Percentiles rank a stretch among this genome's conserved stretches.
These are phyloP conservation scores for Catagonus wagneri DNA, from an alignment of 2,113 vertebrate genomes.

Conservation along the genomic window DNA sequence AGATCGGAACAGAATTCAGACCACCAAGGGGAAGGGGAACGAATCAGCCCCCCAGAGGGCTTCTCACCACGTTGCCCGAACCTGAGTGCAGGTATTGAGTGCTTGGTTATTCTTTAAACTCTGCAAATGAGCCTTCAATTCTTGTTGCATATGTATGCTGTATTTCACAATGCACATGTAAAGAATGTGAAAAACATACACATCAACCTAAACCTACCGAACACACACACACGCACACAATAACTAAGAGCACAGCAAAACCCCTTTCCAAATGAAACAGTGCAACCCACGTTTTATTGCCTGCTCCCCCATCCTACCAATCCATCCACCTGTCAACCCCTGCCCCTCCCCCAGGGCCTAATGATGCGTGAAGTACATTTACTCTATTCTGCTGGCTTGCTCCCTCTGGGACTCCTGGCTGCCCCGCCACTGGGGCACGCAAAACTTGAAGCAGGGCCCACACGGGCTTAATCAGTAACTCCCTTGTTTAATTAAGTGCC, in stretches of 20 bases:
- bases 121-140: background rate
- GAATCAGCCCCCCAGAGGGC: background rate
- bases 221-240: background rate
- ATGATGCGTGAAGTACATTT: slow-evolving; percentile 86
- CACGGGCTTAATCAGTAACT: slow-evolving; percentile 89
- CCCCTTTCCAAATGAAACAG: slow-evolving; percentile 25
- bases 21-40: background rate
- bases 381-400: slow-evolving; percentile 72
- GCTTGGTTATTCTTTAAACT: background rate
- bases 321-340: slow-evolving; percentile 48
- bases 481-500: slow-evolving; percentile 82
- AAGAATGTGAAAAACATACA: slow-evolving; percentile 14
- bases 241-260: background rate
- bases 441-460: slow-evolving; percentile 74
- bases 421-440: slow-evolving; percentile 77
- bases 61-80: background rate
- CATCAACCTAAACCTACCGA: background rate
- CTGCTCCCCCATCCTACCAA: slow-evolving; percentile 38
- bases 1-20: background rate
- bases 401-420: slow-evolving; percentile 63
- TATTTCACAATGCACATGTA: background rate
- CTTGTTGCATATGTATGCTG: background rate
- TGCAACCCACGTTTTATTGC: background rate
- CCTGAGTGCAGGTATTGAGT: background rate
- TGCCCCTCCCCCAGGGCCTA: slow-evolving; percentile 65